Evolutionary conservation across 1,140 invertebrate genomes (phyloP), one percentile per base, ranked within the genome.

Genomic region (Lordiphosa mommai): DNA sequence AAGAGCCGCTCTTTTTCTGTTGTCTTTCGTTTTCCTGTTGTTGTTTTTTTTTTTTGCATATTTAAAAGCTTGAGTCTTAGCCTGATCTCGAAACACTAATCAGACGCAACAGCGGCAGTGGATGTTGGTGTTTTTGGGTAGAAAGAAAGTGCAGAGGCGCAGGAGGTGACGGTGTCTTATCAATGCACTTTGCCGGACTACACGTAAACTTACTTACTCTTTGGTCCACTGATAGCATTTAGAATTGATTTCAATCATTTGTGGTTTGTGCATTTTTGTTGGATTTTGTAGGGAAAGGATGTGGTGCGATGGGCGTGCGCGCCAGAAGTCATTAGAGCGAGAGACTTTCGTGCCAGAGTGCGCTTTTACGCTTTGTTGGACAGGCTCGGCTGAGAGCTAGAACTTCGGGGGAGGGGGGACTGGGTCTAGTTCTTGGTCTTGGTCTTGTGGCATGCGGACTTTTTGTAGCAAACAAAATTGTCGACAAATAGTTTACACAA

Each of bases 401-500:
- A 20, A 23, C 48, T 17, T 8, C 12, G 3, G 30, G 13, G n/a
- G n/a, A n/a, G n/a, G n/a, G n/a, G n/a, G n/a, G n/a, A n/a, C n/a
- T n/a, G n/a, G n/a, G n/a, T n/a, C n/a, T 33, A 34, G 32, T 16
- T 17, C n/a, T 34, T 56, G 10, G 27, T 13, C 46, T 40, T 10
- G 44, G 64, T 51, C 55, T 80, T 63, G 56, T 82, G 77, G 76
- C 76, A 84, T 69, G 76, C 77, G 58, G 72, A 68, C 71, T 69
- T 74, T 57, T 82, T 82, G 76, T 84, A 64, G 58, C 76, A 70
- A 61, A 86, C 80, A 86, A 85, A 85, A 85, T 85, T 85, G 80
- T 85, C 80, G 79, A 85, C 80, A 85, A 85, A 85, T 85, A 86
- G 80, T 85, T 85, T 79, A 85, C 80, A 85, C 79, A 79, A 67